Evolutionary conservation across 2,888 invertebrate species (phyloP).

Genomic region (Callimorpha dominula): DNA sequence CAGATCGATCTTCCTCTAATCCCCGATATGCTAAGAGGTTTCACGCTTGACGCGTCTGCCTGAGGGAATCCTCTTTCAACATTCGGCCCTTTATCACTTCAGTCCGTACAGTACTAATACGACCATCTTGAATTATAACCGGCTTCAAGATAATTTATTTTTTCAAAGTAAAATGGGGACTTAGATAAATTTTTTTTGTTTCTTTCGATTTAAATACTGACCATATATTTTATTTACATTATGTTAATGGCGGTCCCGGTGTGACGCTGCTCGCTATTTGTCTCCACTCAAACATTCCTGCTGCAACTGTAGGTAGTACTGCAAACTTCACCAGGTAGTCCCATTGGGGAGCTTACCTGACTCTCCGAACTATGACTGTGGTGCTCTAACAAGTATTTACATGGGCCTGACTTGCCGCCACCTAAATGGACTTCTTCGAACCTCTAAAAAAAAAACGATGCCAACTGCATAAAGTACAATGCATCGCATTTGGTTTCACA

Average conservation of each 20-base stretch:
- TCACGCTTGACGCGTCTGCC: neutral
- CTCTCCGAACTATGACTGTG: neutral
- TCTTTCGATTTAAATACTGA: neutral
- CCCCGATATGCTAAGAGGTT: slow-evolving; percentile 16
- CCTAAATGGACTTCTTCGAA: neutral
- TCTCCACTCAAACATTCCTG: neutral
- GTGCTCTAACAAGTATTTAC: no score
- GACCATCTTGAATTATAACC: neutral
- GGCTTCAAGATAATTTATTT: neutral
- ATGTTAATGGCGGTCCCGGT: no score
- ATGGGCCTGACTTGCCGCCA: no score
- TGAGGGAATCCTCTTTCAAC: neutral
- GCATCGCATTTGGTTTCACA: neutral
- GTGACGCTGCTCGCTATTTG: neutral
- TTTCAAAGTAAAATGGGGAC: neutral
- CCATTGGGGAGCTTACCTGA: no score
- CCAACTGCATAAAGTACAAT: neutral
- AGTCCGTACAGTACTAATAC: neutral
- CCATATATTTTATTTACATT: neutral
- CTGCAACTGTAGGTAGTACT: no score
- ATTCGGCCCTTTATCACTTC: neutral
- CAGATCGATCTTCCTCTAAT: slow-evolving; percentile 37
- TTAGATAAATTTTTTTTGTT: neutral
- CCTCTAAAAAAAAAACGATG: neutral
- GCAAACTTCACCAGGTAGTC: no score